phyloP scores from a whole-genome alignment of 2,888 invertebrate genomes.

The Rhagonycha fulva region DNA sequence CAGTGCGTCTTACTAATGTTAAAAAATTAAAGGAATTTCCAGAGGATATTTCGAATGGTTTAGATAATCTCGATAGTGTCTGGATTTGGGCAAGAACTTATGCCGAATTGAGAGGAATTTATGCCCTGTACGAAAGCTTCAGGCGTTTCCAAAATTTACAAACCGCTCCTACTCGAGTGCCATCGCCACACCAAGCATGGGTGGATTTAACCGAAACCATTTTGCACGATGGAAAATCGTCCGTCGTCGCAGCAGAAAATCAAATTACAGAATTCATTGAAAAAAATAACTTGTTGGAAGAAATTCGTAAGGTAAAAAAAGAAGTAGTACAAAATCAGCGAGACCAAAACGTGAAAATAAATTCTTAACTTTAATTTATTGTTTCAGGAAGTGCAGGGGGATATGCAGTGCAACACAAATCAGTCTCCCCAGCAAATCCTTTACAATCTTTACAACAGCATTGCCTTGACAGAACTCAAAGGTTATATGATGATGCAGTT shows the following conservation, averaged over 20 bases:
- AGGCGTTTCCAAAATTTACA: conserved; percentile 61
- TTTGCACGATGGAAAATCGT: conserved; percentile 64
- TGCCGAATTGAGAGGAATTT: conserved; percentile 64
- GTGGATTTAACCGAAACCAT: conserved; percentile 69
- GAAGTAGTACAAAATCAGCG: background rate
- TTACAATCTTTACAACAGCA: conserved; percentile 78
- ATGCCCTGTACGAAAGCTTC: conserved; percentile 70
- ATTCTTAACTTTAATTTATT: background rate
- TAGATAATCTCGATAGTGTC: conserved; percentile 51
- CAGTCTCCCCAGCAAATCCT: conserved; percentile 84
- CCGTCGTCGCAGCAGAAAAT: conserved; percentile 61
- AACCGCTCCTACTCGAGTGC: conserved; percentile 47
- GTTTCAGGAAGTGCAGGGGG: conserved; percentile 37
- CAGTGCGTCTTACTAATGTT: background rate
- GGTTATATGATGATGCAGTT: conserved; percentile 90
- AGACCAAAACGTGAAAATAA: background rate
- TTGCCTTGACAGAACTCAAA: conserved; percentile 82
- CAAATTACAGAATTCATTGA: conserved; percentile 65
- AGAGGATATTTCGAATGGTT: conserved; percentile 37
- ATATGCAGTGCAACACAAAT: conserved; percentile 67
- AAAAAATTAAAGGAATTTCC: conserved; percentile 38
- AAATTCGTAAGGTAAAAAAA: conserved; percentile 65
- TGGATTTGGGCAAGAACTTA: conserved; percentile 70
- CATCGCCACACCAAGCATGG: conserved; percentile 59
- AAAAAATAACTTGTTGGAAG: conserved; percentile 68